Evolutionary conservation across 2,797 vertebrate genomes (phyloP).

Genomic region (Xiphorhynchus erythropygius): DNA sequence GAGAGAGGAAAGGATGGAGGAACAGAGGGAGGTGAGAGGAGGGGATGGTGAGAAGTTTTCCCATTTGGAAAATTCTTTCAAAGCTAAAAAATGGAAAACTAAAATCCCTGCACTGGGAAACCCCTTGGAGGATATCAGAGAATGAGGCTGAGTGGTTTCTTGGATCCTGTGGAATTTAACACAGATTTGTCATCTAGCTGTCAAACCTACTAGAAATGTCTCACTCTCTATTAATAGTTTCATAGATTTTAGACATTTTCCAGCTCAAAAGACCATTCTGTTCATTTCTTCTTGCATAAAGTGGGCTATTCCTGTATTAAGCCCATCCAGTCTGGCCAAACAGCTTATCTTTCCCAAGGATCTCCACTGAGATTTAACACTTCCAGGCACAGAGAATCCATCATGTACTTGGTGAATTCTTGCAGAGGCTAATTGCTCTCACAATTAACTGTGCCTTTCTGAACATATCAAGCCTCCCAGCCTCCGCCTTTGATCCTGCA

Average conservation of each 20-base stretch:
- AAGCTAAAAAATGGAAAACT: neutral
- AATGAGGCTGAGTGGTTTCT: neutral
- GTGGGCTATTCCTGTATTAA: neutral
- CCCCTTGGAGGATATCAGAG: constrained; percentile 26
- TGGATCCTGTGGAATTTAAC: constrained; percentile 38
- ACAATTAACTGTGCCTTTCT: neutral
- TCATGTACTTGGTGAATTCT: neutral
- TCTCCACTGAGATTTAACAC: neutral
- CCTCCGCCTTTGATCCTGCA: neutral
- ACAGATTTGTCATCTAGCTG: constrained; percentile 47
- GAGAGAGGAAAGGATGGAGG: neutral
- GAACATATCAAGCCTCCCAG: neutral
- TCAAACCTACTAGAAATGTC: constrained; percentile 32
- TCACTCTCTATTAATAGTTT: constrained; percentile 55
- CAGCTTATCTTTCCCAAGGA: neutral
- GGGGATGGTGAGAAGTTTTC: neutral
- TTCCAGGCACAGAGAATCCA: neutral
- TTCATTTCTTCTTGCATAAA: constrained; percentile 13
- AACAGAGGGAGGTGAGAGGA: neutral
- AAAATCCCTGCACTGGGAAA: neutral
- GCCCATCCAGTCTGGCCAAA: neutral
- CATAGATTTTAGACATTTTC: constrained; percentile 42
- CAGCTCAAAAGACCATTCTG: constrained; percentile 41
- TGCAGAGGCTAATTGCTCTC: constrained; percentile 10
- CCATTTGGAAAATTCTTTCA: neutral